These are phyloP conservation scores for Scrobipalpa costella DNA, from an alignment of 2,888 invertebrate species.

Conservation along the genomic window DNA sequence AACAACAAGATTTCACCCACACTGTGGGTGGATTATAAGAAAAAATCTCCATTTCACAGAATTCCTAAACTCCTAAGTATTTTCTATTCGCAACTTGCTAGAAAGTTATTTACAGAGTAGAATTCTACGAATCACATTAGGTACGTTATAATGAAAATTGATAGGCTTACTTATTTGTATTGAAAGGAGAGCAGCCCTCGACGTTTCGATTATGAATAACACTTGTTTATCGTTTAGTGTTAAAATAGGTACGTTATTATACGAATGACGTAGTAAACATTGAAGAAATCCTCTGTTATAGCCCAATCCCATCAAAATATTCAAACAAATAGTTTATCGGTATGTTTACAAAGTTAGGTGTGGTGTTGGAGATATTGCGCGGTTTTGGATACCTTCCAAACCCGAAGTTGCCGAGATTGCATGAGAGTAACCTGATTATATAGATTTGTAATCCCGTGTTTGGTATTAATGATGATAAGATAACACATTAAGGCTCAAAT, in stretches of 20 bases:
- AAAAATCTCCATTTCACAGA: no score
- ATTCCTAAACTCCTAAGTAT: no score
- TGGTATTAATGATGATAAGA: constrained; percentile 2
- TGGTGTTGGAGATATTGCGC: neutral
- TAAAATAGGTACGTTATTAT: no score
- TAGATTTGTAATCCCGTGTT: neutral
- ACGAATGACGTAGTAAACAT: neutral
- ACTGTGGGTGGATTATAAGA: no score
- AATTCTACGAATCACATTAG: neutral
- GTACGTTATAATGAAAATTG: no score
- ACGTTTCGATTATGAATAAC: no score
- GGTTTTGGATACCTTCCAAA: constrained; percentile 17
- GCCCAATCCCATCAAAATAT: constrained; percentile 1
- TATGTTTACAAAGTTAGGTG: neutral
- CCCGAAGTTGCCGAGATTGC: neutral
- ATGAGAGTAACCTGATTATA: neutral
- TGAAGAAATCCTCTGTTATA: constrained; percentile 1
- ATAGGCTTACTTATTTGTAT: no score
- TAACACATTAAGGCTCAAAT: neutral
- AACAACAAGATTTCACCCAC: no score
- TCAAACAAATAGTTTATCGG: constrained; percentile 8
- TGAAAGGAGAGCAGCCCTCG: no score
- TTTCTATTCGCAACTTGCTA: no score
- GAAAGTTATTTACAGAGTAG: neutral
- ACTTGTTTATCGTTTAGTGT: no score